Evolutionary conservation across 2,888 invertebrate species (phyloP), one percentile per base, ranked within the genome.

Genomic region (Tholera decimalis): DNA sequence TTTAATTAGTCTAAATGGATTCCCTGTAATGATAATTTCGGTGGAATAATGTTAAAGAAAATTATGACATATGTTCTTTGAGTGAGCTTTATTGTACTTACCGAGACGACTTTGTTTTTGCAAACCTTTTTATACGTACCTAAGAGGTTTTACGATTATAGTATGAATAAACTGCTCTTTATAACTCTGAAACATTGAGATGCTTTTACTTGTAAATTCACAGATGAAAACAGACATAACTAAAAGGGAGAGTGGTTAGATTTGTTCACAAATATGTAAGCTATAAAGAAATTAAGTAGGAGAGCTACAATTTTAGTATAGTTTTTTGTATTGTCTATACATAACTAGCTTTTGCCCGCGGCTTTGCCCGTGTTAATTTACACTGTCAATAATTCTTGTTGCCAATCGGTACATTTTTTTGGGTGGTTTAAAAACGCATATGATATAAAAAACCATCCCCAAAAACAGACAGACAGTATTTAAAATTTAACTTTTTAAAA

Each of bases 1-100:
- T 79, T 67, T 77, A 77, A 79, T 79, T 64, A 70, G 44, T 24
- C 24, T 43, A 55, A 79, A 79, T 73, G 69, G 65, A 28, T 47
- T 41, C 56, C 56, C 47, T 47, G 56, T 47, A 50, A 63, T 64
- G 47, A 59, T 73, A 77, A 76, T 72, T 69, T 58, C 18, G 22
- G 20, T 3, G 44, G 24, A 35, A 72, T 62, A 66, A 71, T 61
- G 44, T 54, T 51, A 63, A 51, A 55, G 55, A 43, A 44, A 59
- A 46, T 59, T 67, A 47, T 65, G 73, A 72, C 65, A 68, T 71
- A 58, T 75, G 54, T 58, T 57, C 44, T 44, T 61, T 49, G 30
- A 43, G 43, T 9, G 18, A 15, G 15, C 7, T 44, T 68, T 68
- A 50, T 73, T 57, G 33, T 28, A 3, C 26, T 26, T 20, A 28